These are phyloP conservation scores for Laothoe populi DNA, from an alignment of 2,888 invertebrate genomes.

Conservation along the genomic window DNA sequence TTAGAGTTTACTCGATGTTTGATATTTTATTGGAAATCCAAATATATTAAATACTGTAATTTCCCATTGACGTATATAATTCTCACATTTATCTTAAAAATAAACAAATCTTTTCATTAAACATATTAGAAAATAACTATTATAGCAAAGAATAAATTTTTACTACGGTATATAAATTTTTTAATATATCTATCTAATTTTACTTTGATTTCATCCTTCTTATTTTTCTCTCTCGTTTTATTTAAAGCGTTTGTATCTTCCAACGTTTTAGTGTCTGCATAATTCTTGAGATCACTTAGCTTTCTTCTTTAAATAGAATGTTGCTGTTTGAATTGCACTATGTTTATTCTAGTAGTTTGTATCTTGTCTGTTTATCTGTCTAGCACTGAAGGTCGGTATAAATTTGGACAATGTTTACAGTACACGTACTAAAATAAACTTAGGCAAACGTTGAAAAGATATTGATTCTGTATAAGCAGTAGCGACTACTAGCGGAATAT, in stretches of 20 bases:
- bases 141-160: too few species aligned
- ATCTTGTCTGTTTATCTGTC: constrained; percentile 55
- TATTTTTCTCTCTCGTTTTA: not conserved
- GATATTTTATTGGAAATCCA: constrained; percentile 39
- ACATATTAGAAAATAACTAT: constrained; percentile 36
- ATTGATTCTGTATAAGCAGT: constrained; percentile 15
- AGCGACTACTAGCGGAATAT: not conserved
- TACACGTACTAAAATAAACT: constrained; percentile 39
- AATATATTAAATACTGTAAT: constrained; percentile 4
- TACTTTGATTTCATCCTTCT: not conserved
- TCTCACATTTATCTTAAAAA: not conserved
- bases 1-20: constrained; percentile 28
- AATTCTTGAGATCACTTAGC: constrained; percentile 35
- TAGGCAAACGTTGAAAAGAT: constrained; percentile 25
- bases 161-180: too few species aligned
- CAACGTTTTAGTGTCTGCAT: constrained; percentile 25
- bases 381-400: constrained; percentile 54
- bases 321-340: constrained; percentile 45
- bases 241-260: constrained; percentile 13
- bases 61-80: constrained; percentile 19
- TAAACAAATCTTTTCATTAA: constrained; percentile 31
- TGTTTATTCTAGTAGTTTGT: constrained; percentile 59
- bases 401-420: constrained; percentile 52
- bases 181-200: constrained; percentile 34
- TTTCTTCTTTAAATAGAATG: constrained; percentile 66